These are phyloP conservation scores for Deilephila elpenor DNA, from an alignment of 2,888 invertebrate genomes.

Conservation along the genomic window DNA sequence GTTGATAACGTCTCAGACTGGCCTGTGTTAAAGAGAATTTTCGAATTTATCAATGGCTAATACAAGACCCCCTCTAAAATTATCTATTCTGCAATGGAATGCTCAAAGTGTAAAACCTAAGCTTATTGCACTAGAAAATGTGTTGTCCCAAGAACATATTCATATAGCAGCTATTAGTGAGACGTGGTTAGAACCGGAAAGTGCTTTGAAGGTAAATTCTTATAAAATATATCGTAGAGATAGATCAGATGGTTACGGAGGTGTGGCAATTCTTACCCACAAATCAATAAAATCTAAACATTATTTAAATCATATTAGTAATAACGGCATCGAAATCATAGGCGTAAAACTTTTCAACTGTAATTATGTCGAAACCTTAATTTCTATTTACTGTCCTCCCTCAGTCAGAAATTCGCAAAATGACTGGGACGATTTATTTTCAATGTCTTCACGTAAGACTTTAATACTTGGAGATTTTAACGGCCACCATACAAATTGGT, in stretches of 20 bases:
- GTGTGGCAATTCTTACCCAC: slow-evolving; percentile 44
- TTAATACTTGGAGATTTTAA: slow-evolving; percentile 39
- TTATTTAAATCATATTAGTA: neutral
- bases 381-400: slow-evolving; percentile 28
- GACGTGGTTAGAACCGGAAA: slow-evolving; percentile 42
- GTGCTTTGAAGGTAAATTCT: slow-evolving; percentile 32
- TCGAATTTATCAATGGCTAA: slow-evolving; percentile 21
- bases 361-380: slow-evolving; percentile 14
- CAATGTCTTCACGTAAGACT: slow-evolving; percentile 15
- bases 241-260: slow-evolving; percentile 43
- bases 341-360: slow-evolving; percentile 25
- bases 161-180: slow-evolving; percentile 44
- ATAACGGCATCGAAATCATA: slow-evolving; percentile 16
- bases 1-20: slow-evolving; percentile 24
- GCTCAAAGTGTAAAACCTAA: slow-evolving; percentile 45
- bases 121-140: slow-evolving; percentile 31
- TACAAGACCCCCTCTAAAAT: slow-evolving; percentile 36
- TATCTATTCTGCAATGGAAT: slow-evolving; percentile 44
- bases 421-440: slow-evolving; percentile 28
- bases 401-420: neutral
- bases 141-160: slow-evolving; percentile 41
- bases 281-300: slow-evolving; percentile 35
- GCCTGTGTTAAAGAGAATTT: slow-evolving; percentile 6
- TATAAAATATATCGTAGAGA: slow-evolving; percentile 43
- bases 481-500: slow-evolving; percentile 40